phyloP scores from a whole-genome alignment of 2,113 vertebrate genomes.

The Platichthys stellatus region DNA sequence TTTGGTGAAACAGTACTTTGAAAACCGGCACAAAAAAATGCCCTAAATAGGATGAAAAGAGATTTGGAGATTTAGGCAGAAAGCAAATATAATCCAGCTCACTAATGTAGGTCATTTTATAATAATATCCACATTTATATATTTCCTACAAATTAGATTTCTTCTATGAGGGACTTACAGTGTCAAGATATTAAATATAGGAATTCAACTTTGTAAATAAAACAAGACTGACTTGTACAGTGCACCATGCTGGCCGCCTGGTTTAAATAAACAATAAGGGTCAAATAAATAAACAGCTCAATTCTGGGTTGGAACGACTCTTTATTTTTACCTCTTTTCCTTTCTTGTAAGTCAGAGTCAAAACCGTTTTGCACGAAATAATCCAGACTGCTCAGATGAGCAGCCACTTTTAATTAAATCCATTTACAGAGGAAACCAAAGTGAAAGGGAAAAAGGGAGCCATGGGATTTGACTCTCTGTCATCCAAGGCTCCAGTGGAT shows the following conservation, averaged over 20 bases:
- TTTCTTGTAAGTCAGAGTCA: conserved; percentile 44
- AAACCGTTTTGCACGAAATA: conserved; percentile 62
- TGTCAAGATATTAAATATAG: conserved; percentile 11
- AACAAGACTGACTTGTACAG: not conserved
- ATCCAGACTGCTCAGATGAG: conserved; percentile 66
- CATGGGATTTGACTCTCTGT: conserved; percentile 65
- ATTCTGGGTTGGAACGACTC: conserved; percentile 8
- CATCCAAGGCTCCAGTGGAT: conserved; percentile 67
- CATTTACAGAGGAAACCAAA: conserved; percentile 73
- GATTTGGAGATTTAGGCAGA: conserved; percentile 70
- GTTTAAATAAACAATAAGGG: conserved; percentile 30
- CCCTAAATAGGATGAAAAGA: conserved; percentile 66
- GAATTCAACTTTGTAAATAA: not conserved
- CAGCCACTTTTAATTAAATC: conserved; percentile 79
- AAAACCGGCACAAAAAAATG: conserved; percentile 54
- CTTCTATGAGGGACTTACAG: conserved; percentile 14
- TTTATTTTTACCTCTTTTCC: conserved; percentile 4
- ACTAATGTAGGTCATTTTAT: conserved; percentile 69
- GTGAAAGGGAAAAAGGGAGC: conserved; percentile 55
- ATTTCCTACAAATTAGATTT: conserved; percentile 20
- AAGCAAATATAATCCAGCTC: conserved; percentile 62
- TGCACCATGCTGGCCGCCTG: not conserved
- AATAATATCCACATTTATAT: conserved; percentile 48
- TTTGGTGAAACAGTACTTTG: conserved; percentile 38
- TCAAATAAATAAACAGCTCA: conserved; percentile 32